Base-by-base conservation (phyloP, 2,797 vertebrate species). In the Mionectes olivaceus region DNA sequence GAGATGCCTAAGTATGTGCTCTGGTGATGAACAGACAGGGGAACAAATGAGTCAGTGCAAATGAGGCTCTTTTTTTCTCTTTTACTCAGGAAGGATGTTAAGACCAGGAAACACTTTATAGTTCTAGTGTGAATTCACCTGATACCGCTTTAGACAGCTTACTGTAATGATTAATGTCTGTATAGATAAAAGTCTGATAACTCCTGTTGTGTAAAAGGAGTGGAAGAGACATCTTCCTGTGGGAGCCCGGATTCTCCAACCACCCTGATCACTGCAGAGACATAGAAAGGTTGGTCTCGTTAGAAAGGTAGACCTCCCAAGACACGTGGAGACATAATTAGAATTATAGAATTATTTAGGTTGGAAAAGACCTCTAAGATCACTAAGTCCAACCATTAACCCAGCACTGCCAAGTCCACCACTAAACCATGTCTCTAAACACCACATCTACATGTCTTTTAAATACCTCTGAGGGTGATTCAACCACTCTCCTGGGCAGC, bases 401-500 rank as follows among this genome's bases (percentile, higher is more conserved):
- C 0, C 24, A 78, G 13, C 18, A 15, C 28, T 53, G 4, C 10
- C 27, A 68, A 61, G 33, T 47, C 13, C 37, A 30, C 15, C 18
- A 33, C 19, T 32, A 64, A 74, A 63, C 9, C 15, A 19, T 39
- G 21, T 21, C 9, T 11, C 19, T 5, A 16, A 32, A 39, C 0
- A 0, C 15, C 19, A 35, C 16, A n/a, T 25, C 19, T 59, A 5
- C 10, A 4, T 0, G 0, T 33, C 15, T 53, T 61, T 57, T 33
- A 67, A 86, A 82, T n/a, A 56, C 5, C 3, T 67, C 5, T n/a
- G 60, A 23, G 41, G 8, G 5, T 49, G 15, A 28, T 35, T 49
- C 25, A 13, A 19, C 5, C 7, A 28, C 11, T 39, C 32, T 16
- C 11, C 16, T 35, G 28, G 19, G 9, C 30, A 65, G 11, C 9